These are phyloP conservation scores for Chymomyza procnemis DNA, from an alignment of 2,888 invertebrate species.

Conservation along the genomic window DNA sequence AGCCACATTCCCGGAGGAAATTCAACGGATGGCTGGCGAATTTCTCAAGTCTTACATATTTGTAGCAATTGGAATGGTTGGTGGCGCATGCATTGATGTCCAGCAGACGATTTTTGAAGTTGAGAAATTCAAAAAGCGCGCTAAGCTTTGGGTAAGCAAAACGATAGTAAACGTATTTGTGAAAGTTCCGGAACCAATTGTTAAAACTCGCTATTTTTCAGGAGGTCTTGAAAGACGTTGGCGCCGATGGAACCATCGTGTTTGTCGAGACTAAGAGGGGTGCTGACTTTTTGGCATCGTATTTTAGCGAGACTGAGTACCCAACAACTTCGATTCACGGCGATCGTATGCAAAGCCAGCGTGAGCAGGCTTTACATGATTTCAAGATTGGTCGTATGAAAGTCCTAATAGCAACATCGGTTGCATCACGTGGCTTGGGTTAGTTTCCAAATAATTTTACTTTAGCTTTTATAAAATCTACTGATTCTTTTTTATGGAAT, in stretches of 20 bases:
- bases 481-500: background rate
- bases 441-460: conserved; percentile 27
- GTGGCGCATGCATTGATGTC: conserved; percentile 95
- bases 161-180: background rate
- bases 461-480: background rate
- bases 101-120: conserved; percentile 88
- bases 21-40: conserved; percentile 89
- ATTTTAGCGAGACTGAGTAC: conserved; percentile 87
- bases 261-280: conserved; percentile 94
- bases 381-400: conserved; percentile 88
- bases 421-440: conserved; percentile 94
- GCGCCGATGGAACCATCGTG: conserved; percentile 83
- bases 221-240: conserved; percentile 73
- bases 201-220: conserved; percentile 26
- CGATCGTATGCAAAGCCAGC: conserved; percentile 95
- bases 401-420: conserved; percentile 95
- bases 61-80: conserved; percentile 93
- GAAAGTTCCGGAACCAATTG: background rate
- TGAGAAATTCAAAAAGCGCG: conserved; percentile 85
- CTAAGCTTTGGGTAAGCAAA: conserved; percentile 81
- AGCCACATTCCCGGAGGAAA: conserved; percentile 99
- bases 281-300: conserved; percentile 93
- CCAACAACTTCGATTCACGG: conserved; percentile 99
- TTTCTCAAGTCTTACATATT: conserved; percentile 91
- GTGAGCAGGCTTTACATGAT: conserved; percentile 95